phyloP scores from a whole-genome alignment of 2,888 invertebrate species.

The Cerastis leucographa region DNA sequence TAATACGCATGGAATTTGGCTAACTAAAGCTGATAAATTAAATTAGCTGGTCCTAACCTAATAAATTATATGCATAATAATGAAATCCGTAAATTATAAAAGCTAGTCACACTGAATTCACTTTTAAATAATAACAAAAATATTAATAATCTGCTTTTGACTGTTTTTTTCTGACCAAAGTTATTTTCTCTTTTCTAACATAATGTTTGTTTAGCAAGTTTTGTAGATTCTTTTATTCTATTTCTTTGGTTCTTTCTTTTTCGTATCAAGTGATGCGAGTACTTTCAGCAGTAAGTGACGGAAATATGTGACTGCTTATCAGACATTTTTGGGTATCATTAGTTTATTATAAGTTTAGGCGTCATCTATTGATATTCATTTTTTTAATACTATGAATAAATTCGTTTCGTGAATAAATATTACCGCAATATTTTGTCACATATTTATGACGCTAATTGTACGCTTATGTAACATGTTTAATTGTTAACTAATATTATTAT shows the following conservation, averaged over 20 bases:
- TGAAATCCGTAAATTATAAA: constrained; percentile 21
- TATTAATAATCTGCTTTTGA: constrained; percentile 10
- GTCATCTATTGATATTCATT: neutral
- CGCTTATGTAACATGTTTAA: neutral
- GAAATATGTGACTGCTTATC: neutral
- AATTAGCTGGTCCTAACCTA: constrained; percentile 35
- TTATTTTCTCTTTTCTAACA: neutral
- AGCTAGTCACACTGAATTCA: constrained; percentile 49
- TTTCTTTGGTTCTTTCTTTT: neutral
- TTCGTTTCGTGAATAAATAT: neutral
- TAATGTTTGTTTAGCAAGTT: neutral
- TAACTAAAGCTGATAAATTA: constrained; percentile 22
- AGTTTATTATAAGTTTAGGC: neutral
- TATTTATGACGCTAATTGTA: neutral
- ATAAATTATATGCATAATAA: constrained; percentile 23
- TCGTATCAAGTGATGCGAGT: neutral
- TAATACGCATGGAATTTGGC: neutral
- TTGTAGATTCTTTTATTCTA: neutral
- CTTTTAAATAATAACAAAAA: constrained; percentile 3
- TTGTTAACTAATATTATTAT: constrained; percentile 30
- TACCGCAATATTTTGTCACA: neutral
- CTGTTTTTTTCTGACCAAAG: constrained; percentile 6
- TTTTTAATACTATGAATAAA: constrained; percentile 1
- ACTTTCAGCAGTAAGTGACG: neutral
- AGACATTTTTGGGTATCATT: neutral